A percentile compares a stretch with the other conserved stretches of the same genome.
Evolutionary conservation across 2,888 invertebrate genomes (phyloP).

Genomic region (Tholera decimalis): DNA sequence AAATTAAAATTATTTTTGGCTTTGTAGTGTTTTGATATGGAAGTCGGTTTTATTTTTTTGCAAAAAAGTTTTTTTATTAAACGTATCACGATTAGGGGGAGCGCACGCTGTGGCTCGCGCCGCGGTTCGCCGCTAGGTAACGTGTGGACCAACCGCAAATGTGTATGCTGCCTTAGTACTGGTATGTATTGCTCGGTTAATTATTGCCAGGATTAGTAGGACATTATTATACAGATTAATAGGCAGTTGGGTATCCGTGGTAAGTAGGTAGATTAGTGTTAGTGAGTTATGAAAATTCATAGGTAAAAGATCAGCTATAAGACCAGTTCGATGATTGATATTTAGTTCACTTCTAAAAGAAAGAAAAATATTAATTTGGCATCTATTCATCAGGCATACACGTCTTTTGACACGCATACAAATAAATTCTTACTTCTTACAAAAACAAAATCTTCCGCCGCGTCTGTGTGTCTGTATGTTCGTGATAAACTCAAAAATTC

Average conservation of each 20-base stretch:
- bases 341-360: too few species aligned
- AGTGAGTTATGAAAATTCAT: conserved; percentile 6
- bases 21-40: too few species aligned
- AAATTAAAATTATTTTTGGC: too few species aligned
- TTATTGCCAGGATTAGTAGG: conserved; percentile 40
- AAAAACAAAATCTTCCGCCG: too few species aligned
- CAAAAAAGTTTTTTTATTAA: too few species aligned
- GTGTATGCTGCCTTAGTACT: conserved; percentile 21
- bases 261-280: conserved; percentile 22
- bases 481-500: too few species aligned
- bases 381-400: too few species aligned
- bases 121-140: conserved; percentile 60
- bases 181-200: conserved; percentile 28
- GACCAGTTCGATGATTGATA: accelerated
- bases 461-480: too few species aligned
- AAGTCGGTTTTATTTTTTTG: too few species aligned
- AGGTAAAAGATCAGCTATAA: conserved; percentile 9
- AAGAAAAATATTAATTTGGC: too few species aligned
- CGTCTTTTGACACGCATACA: too few species aligned
- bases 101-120: conserved; percentile 39
- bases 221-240: conserved; percentile 35
- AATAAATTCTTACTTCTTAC: too few species aligned
- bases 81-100: conserved; percentile 40
- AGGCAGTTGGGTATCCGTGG: conserved; percentile 14
- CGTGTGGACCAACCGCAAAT: conserved; percentile 39